These are phyloP conservation scores for Hirtodrosophila confusa DNA, from an alignment of 2,888 invertebrate genomes.

Conservation along the genomic window DNA sequence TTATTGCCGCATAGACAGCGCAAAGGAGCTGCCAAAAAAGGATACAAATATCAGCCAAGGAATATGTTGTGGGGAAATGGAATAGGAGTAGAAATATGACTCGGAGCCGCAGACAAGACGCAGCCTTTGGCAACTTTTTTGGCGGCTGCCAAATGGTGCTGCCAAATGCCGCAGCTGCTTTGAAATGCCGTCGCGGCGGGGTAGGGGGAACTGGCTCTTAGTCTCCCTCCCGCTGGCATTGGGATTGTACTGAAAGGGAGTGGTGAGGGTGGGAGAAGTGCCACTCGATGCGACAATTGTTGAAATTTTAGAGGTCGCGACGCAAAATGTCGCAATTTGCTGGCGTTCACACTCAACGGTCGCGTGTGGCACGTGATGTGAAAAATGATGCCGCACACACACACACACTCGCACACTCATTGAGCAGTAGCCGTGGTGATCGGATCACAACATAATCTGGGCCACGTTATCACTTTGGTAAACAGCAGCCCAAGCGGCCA, in stretches of 20 bases:
- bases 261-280: slow-evolving; percentile 9
- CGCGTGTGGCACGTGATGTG: slow-evolving; percentile 81
- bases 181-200: slow-evolving; percentile 45
- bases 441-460: slow-evolving; percentile 79
- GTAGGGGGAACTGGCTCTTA: slow-evolving; percentile 2
- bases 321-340: slow-evolving; percentile 76
- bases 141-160: slow-evolving; percentile 33
- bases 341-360: slow-evolving; percentile 37
- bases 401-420: slow-evolving; percentile 21
- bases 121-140: slow-evolving; percentile 35
- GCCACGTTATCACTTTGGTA: slow-evolving; percentile 79
- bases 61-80: slow-evolving; percentile 17
- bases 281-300: slow-evolving; percentile 60
- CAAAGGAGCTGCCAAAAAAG: slow-evolving; percentile 55
- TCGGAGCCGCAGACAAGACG: slow-evolving; percentile 57
- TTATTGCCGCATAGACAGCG: slow-evolving; percentile 73
- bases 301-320: slow-evolving; percentile 74
- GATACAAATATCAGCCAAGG: slow-evolving; percentile 6
- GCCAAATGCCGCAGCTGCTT: slow-evolving; percentile 69
- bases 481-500: slow-evolving; percentile 46
- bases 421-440: slow-evolving; percentile 50
- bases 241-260: not conserved
- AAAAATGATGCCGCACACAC: slow-evolving; percentile 62
- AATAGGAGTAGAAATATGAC: slow-evolving; percentile 42
- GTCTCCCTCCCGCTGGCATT: slow-evolving; percentile 24